Conservation (phyloP, 1,140 invertebrate genomes). For the Aphidius gifuensis region DNA sequence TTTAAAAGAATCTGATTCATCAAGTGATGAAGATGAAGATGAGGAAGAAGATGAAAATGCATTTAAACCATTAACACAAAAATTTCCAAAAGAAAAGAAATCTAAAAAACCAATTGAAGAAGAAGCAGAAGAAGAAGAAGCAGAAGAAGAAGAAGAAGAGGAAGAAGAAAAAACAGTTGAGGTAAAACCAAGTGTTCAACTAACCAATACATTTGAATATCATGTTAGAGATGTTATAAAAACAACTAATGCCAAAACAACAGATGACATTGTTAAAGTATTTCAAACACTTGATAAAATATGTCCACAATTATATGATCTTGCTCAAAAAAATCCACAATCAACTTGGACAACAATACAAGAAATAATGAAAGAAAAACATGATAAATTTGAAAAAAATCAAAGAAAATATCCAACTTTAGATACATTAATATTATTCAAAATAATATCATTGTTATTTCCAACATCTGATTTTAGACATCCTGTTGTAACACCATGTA, state of each 20-base stretch:
- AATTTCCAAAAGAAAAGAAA: too few relatives aligned
- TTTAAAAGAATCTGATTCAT: conserved; percentile 47
- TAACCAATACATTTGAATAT: conserved; percentile 12
- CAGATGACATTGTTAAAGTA: conserved; percentile 52
- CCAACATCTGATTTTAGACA: conserved; percentile 87
- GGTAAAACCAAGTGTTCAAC: conserved; percentile 11
- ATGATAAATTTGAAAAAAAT: conserved; percentile 63
- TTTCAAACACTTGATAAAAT: conserved; percentile 65
- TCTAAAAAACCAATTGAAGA: too few relatives aligned
- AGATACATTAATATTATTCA: conserved; percentile 77
- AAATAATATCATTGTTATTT: conserved; percentile 73
- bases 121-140: too few relatives aligned
- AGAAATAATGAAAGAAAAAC: conserved; percentile 73
- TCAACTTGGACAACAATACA: conserved; percentile 64
- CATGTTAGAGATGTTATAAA: conserved; percentile 3
- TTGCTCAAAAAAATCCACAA: conserved; percentile 68
- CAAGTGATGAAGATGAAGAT: conserved; percentile 44
- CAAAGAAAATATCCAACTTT: conserved; percentile 65
- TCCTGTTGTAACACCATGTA: conserved; percentile 77
- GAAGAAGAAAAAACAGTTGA: conserved; percentile 31
- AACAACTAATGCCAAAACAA: neutral
- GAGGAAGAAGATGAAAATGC: conserved; percentile 18
- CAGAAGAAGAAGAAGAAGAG: neutral
- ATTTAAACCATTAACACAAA: neutral
- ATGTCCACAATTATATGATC: conserved; percentile 68